phyloP scores from a whole-genome alignment of 2,888 invertebrate species.

The Lasioglossum zephyrum region DNA sequence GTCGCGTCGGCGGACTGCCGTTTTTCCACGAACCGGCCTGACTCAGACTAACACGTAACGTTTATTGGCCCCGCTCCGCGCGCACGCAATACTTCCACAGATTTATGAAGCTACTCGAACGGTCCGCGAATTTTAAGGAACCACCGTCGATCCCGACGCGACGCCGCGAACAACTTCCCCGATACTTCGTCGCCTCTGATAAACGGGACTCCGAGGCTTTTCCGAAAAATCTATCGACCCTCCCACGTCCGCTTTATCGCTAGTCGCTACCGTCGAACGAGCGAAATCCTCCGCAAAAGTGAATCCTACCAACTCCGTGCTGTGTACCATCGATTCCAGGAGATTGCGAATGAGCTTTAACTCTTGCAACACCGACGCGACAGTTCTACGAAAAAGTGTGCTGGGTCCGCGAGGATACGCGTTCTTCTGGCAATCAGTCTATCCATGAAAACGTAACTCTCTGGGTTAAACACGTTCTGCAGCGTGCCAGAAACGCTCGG shows the following conservation, averaged over 20 bases:
- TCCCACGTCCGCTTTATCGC: not conserved
- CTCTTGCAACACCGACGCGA: no score
- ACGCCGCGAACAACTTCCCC: not conserved
- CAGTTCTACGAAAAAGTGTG: no score
- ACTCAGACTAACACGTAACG: constrained; percentile 66
- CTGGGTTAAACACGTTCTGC: not conserved
- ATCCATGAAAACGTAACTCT: not conserved
- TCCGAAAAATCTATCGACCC: not conserved
- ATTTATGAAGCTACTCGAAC: constrained; percentile 73
- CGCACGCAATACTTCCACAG: constrained; percentile 73
- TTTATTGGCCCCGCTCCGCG: constrained; percentile 76
- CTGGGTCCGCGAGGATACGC: no score
- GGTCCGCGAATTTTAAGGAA: constrained; percentile 30
- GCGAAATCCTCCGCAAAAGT: not conserved
- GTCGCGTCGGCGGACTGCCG: not conserved
- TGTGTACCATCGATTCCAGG: not conserved
- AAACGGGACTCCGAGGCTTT: not conserved
- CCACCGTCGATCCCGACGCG: not conserved
- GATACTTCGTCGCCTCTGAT: not conserved
- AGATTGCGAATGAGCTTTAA: not conserved
- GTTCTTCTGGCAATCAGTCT: not conserved
- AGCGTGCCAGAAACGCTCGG: not conserved
- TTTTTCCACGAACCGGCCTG: constrained; percentile 12
- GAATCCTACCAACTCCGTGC: not conserved
- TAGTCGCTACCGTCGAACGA: not conserved